Base-by-base conservation (phyloP, 2,113 vertebrate species). In the Daboia siamensis region DNA sequence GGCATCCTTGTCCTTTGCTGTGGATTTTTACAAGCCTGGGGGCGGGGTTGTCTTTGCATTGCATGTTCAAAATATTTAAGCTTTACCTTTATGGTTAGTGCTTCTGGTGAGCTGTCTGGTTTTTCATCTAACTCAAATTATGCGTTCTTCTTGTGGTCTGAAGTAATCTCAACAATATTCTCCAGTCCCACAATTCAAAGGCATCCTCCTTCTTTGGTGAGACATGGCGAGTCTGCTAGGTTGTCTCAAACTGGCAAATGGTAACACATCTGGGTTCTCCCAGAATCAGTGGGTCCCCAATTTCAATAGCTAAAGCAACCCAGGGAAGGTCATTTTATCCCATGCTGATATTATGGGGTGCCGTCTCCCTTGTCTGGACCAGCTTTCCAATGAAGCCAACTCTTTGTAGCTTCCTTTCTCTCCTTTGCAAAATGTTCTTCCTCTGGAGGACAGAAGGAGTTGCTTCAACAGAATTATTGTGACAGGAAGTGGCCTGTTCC, bases 401-500 rank as follows among this genome's bases (percentile, higher is more conserved):
- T 44, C 15, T 80, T 44, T 9, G 33, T 2, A 33, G 17, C 21
- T 33, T 61, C 1, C n/a, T 8, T 21, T 52, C 59, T 23, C 86
- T 54, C 24, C n/a, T 29, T 33, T 21, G 61, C 46, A 33, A 59
- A 59, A 59, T 48, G 13, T 26, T 33, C 64, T 17, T 1, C 1
- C 39, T 10, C 1, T 61, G 39, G 23, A 88, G 64, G 74, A 52
- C 69, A 90, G 59, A 94, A 94, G 61, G 86, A n/a, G 46, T 59
- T 93, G 21, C 52, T 95, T 61, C 86, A 90, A 0, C 33, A 52
- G 64, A 91, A 90, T 93, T 93, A 93, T 93, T 93, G 93, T 94
- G 91, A 69, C 89, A 94, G 93, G 94, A 95, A 90, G 91, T 90
- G 93, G 93, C 92, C 94, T 89, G 92, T 93, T 88, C 94, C 46